A percentile compares a stretch with the other conserved stretches of the same genome.
Conservation (phyloP, 2,888 invertebrate genomes). For the Pterostichus niger region DNA sequence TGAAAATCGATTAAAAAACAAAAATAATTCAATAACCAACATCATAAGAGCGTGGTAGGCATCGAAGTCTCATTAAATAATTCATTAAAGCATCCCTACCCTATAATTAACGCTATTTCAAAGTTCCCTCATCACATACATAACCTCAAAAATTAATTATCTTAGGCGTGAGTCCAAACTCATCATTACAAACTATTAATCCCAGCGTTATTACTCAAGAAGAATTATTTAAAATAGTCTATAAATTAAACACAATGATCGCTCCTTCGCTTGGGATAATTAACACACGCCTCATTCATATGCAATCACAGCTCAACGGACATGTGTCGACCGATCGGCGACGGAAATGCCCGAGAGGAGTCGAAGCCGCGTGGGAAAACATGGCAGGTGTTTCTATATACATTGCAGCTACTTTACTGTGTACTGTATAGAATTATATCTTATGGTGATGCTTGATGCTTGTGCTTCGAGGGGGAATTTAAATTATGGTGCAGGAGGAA, state of each 20-base stretch:
- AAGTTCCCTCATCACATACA: conserved; percentile 18
- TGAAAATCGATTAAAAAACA: conserved; percentile 8
- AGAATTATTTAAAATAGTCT: conserved; percentile 55
- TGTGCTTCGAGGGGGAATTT: neutral
- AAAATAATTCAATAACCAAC: conserved; percentile 13
- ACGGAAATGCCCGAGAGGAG: conserved; percentile 68
- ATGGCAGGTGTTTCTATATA: conserved; percentile 73
- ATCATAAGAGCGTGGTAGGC: neutral
- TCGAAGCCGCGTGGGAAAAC: conserved; percentile 74
- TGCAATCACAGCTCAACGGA: conserved; percentile 48
- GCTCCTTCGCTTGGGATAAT: conserved; percentile 36
- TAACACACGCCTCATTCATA: conserved; percentile 59
- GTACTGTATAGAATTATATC: conserved; percentile 70
- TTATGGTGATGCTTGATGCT: conserved; percentile 64
- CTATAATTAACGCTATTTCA: conserved; percentile 37
- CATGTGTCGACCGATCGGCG: conserved; percentile 57
- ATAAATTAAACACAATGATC: conserved; percentile 62
- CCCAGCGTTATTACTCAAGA: conserved; percentile 28
- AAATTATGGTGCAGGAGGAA: conserved; percentile 60
- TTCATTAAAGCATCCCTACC: conserved; percentile 1
- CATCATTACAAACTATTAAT: conserved; percentile 65
- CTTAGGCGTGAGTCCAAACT: conserved; percentile 33
- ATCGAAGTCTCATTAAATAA: conserved; percentile 31
- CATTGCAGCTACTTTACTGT: conserved; percentile 70
- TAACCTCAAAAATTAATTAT: conserved; percentile 50